Base-by-base conservation (phyloP, 2,797 vertebrate species). In the Rhinichthys osculus region DNA sequence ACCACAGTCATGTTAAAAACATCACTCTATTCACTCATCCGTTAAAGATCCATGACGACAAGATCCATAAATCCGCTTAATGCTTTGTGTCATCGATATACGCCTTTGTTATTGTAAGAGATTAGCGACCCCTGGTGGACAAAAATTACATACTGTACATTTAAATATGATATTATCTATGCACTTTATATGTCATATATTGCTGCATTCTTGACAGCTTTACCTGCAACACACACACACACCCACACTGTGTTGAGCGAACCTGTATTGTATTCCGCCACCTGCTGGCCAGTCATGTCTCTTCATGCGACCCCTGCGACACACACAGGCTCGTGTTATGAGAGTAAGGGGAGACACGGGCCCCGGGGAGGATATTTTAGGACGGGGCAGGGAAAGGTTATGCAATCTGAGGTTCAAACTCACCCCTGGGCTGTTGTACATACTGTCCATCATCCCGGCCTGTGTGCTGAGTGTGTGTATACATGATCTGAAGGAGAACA, bases 391-490 rank as follows among this genome's bases (percentile, higher is more conserved):
- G 70, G n/a, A 62, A 33, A 44, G n/a, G 76, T 92, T 92, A 92
- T 92, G 89, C 92, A 89, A 93, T 87, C 19, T 72, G 13, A 89
- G 83, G 57, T 83, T 81, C 77, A 9, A 38, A 78, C 86, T 83
- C 67, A 64, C 66, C 16, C 52, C 54, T 84, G 30, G 23, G 57
- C 23, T 66, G 6, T 8, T 66, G 30, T 16, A 54, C 59, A 81
- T 38, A 27, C 70, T 66, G 81, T 86, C 59, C 66, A 86, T 87
- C 74, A 35, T 40, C 70, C 77, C 64, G 27, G 38, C 50, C 57
- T 33, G 35, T 42, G 13, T 83, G 77, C 16, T 78, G 42, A 16
- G 50, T 52, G 27, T 85, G 47, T 79, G 35, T 79, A 23, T 76
- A 73, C 13, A 17, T 42, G 47, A 67, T 50, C 52, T 38, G 21